A percentile compares a stretch with the other conserved stretches of the same genome.
Conservation (phyloP, 2,113 vertebrate species). For the Heloderma charlesbogerti region DNA sequence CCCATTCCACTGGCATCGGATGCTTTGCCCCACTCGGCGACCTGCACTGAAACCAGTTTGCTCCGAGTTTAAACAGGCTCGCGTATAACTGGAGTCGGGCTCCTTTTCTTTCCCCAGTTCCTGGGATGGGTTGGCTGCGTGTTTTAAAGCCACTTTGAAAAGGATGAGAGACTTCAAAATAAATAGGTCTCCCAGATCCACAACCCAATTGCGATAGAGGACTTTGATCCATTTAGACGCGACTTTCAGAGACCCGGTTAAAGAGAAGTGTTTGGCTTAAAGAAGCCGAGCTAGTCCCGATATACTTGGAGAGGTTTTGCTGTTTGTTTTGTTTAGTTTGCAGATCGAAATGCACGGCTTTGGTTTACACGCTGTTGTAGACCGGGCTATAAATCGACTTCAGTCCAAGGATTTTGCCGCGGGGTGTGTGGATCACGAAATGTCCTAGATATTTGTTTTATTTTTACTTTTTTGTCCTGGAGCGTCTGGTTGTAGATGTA, state of each 20-base stretch:
- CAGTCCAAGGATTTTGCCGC: background rate
- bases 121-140: background rate
- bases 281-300: background rate
- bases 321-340: background rate
- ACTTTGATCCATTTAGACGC: background rate
- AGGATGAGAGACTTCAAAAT: background rate
- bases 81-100: accelerated
- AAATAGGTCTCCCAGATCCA: too few species aligned
- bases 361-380: too few species aligned
- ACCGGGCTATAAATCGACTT: background rate
- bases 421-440: background rate
- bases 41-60: background rate
- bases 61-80: background rate
- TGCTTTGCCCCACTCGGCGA: background rate
- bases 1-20: background rate
- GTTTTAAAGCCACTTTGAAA: background rate
- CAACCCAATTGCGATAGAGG: background rate
- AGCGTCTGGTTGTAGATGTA: background rate
- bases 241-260: background rate
- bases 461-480: background rate
- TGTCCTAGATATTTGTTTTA: too few species aligned
- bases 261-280: background rate
- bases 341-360: background rate
- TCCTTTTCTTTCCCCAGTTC: background rate
- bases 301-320: background rate